A percentile compares a stretch with the other conserved stretches of the same genome.
These are phyloP conservation scores for Drosophila guanche DNA, from an alignment of 1,140 invertebrate genomes.

Conservation along the genomic window DNA sequence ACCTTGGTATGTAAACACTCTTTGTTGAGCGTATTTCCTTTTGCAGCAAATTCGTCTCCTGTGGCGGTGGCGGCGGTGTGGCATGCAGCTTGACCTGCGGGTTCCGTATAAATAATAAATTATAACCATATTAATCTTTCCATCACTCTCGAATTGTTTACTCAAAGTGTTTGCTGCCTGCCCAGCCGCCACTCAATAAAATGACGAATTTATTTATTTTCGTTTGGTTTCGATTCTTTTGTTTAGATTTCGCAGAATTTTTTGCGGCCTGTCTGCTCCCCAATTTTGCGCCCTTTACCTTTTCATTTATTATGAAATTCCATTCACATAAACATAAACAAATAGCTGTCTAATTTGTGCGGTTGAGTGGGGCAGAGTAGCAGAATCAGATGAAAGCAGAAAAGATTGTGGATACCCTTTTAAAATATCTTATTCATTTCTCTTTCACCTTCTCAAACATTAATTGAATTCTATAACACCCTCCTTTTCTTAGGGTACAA, in stretches of 20 bases:
- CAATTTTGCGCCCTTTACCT: conserved; percentile 41
- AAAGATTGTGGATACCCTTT: neutral
- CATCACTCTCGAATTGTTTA: conserved; percentile 37
- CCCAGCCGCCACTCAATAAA: conserved; percentile 57
- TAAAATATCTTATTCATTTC: too few relatives aligned
- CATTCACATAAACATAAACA: conserved; percentile 54
- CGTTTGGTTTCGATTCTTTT: conserved; percentile 21
- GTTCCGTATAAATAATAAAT: conserved; percentile 37
- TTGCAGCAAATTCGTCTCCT: conserved; percentile 85
- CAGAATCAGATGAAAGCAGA: too few relatives aligned
- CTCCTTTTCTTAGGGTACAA: too few relatives aligned
- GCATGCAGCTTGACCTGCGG: conserved; percentile 74
- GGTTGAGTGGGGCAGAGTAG: neutral
- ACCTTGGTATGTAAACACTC: conserved; percentile 84
- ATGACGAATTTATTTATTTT: conserved; percentile 41
- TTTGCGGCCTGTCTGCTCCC: conserved; percentile 42
- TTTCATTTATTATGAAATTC: conserved; percentile 57
- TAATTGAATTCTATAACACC: too few relatives aligned
- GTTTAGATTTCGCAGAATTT: conserved; percentile 52
- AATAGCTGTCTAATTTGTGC: conserved; percentile 39
- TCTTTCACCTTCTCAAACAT: too few relatives aligned
- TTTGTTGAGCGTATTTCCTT: conserved; percentile 73
- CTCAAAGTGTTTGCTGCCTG: conserved; percentile 6
- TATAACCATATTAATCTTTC: too few relatives aligned
- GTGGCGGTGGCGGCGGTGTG: conserved; percentile 84